Conservation (phyloP, 2,797 vertebrate species). For the Alectoris magna region DNA sequence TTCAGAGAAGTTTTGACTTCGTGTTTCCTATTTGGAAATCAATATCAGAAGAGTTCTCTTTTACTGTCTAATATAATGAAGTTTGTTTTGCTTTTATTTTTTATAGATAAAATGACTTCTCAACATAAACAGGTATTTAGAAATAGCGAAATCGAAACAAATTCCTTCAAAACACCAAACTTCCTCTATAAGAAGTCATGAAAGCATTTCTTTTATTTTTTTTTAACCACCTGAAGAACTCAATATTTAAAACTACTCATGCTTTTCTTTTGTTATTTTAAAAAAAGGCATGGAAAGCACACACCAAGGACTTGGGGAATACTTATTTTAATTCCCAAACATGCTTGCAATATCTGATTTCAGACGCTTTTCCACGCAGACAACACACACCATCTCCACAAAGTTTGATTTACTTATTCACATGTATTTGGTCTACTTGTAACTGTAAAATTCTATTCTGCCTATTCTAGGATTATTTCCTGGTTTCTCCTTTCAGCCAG, state of each 20-base stretch:
- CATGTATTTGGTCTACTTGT: not conserved
- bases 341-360: not conserved
- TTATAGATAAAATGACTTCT: not conserved
- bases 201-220: not conserved
- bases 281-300: fast-evolving
- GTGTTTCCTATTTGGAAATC: not conserved
- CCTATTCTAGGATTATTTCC: not conserved
- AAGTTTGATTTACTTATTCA: not conserved
- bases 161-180: not conserved
- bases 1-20: not conserved
- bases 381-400: not conserved
- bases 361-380: not conserved
- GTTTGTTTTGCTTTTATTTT: not conserved
- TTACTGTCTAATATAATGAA: not conserved
- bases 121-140: not conserved
- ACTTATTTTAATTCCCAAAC: not conserved
- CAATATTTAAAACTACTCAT: not conserved
- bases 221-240: not conserved
- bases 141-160: not conserved
- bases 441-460: not conserved
- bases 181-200: not conserved
- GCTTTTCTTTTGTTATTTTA: not conserved
- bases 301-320: not conserved
- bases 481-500: not conserved
- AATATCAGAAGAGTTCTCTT: not conserved